phyloP scores from a whole-genome alignment of 2,888 invertebrate genomes.

The Chrysolina oricalcia region DNA sequence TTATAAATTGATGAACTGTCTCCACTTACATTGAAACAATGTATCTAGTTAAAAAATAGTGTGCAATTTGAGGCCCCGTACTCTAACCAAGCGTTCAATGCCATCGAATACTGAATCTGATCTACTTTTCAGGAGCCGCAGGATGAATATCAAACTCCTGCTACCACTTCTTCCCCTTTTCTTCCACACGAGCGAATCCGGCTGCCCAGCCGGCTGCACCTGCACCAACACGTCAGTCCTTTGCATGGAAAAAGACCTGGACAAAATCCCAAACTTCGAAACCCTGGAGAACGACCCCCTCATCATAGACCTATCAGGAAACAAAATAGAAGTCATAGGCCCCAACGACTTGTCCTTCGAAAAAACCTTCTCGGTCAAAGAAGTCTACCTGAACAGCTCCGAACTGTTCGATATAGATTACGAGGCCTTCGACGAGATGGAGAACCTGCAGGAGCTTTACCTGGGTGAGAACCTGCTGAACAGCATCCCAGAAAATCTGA shows the following conservation, averaged over 20 bases:
- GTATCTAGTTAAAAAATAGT: too few species aligned
- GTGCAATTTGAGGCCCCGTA: too few species aligned
- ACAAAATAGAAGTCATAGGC: slow-evolving; percentile 63
- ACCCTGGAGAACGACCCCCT: slow-evolving; percentile 59
- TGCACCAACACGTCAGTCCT: slow-evolving; percentile 62
- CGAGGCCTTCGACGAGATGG: slow-evolving; percentile 62
- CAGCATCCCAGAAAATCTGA: slow-evolving; percentile 60
- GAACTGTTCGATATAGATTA: slow-evolving; percentile 63
- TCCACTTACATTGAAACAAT: too few species aligned
- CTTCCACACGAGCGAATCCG: slow-evolving; percentile 37
- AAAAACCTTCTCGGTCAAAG: slow-evolving; percentile 61
- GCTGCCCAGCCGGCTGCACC: slow-evolving; percentile 62
- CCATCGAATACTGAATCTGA: neutral
- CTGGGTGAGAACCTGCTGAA: slow-evolving; percentile 65
- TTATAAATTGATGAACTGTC: too few species aligned
- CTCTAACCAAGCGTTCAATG: neutral
- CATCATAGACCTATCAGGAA: slow-evolving; percentile 66
- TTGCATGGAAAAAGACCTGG: slow-evolving; percentile 62
- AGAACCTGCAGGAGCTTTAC: slow-evolving; percentile 66
- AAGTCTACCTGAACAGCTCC: slow-evolving; percentile 65
- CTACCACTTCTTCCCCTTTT: neutral
- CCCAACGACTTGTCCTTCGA: slow-evolving; percentile 62
- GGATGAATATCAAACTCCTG: slow-evolving; percentile 6
- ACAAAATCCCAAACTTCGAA: slow-evolving; percentile 63
- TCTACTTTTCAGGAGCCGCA: neutral